phyloP scores from a whole-genome alignment of 2,888 invertebrate genomes.

The Ectemnius cavifrons region DNA sequence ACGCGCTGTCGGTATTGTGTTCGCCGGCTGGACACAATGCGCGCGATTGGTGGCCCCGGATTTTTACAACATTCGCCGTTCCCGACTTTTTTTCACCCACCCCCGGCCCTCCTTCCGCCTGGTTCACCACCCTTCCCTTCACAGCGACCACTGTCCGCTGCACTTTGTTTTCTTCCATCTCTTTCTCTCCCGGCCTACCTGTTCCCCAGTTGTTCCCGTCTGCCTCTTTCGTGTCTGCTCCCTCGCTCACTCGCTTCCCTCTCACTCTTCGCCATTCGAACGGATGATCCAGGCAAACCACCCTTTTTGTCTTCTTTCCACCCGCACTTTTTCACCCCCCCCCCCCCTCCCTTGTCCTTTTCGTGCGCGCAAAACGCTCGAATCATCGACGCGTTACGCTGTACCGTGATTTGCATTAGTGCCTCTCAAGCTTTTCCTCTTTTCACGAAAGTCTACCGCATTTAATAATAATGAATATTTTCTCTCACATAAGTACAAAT shows the following conservation, averaged over 20 bases:
- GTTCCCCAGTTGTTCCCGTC: slow-evolving; percentile 41
- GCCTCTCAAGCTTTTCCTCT: too few species aligned
- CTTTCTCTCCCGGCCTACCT: slow-evolving; percentile 7
- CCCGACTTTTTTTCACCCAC: slow-evolving; percentile 62
- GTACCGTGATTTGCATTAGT: slow-evolving; percentile 71
- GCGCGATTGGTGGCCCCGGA: slow-evolving; percentile 73
- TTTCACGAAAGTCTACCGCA: too few species aligned
- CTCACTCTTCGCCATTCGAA: slow-evolving; percentile 20
- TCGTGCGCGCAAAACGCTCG: slow-evolving; percentile 60
- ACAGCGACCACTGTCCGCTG: slow-evolving; percentile 12
- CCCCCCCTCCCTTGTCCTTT: slow-evolving; percentile 8
- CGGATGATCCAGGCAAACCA: slow-evolving; percentile 35
- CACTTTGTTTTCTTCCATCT: slow-evolving; percentile 24
- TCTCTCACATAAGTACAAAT: too few species aligned
- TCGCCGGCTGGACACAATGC: slow-evolving; percentile 72
- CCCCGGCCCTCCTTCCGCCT: slow-evolving; percentile 9
- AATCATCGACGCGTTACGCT: slow-evolving; percentile 74
- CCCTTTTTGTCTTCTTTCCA: slow-evolving; percentile 54
- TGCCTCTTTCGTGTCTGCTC: slow-evolving; percentile 2
- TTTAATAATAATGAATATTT: too few species aligned
- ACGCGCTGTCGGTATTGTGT: slow-evolving; percentile 66
- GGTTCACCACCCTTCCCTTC: slow-evolving; percentile 3
- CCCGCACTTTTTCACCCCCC: slow-evolving; percentile 36
- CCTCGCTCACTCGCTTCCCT: slow-evolving; percentile 4
- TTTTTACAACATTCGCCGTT: slow-evolving; percentile 74